Base-by-base conservation (phyloP, 1,140 invertebrate genomes). In the Thrips palmi region DNA sequence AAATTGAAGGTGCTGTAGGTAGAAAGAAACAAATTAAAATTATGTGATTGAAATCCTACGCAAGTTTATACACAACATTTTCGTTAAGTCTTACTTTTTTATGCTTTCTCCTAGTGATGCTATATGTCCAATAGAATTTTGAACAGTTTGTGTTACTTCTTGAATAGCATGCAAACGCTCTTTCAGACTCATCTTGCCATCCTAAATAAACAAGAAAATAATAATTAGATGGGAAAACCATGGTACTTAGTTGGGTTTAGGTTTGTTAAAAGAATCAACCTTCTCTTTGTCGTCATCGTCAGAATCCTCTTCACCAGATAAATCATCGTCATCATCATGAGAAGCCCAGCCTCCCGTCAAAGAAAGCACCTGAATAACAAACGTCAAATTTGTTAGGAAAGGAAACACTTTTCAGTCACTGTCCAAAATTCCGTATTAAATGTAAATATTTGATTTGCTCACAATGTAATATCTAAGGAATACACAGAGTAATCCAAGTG, bases 101-200 rank as follows among this genome's bases (percentile, higher is more conserved):
- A 92, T 71, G 54, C 77, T 75, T 62, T 97, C 91, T 37, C 82
- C 80, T 23, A 94, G 59, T 6, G 87, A 87, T 7, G 91, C 91
- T 46, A 94, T 72, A 49, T 81, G 82, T 22, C 91, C 91, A 34
- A 97, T 85, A 1, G 81, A 77, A 51, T 91, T 91, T 59, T 97
- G 91, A 1, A 97, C 86, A 23, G 77, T 81, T 61, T 88, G 75
- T 18, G 85, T 89, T 17, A 94, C 87, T 60, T 97, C 91, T 58
- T 96, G 91, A 42, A 94, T 88, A 2, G 87, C 81, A 59, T 92
- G 87, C 4, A 96, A 56, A 39, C 84, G 70, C 59, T 94, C 89
- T 55, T 92, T 91, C 42, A 96, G 65, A 49, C 80, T 85, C 60
- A 93, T 93, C 54, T 94, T 96, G 53, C 94, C 89, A 58, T 94